A percentile compares a stretch with the other conserved stretches of the same genome.
These are phyloP conservation scores for Tupaia tana DNA, from an alignment of 2,113 vertebrate genomes.

Conservation along the genomic window DNA sequence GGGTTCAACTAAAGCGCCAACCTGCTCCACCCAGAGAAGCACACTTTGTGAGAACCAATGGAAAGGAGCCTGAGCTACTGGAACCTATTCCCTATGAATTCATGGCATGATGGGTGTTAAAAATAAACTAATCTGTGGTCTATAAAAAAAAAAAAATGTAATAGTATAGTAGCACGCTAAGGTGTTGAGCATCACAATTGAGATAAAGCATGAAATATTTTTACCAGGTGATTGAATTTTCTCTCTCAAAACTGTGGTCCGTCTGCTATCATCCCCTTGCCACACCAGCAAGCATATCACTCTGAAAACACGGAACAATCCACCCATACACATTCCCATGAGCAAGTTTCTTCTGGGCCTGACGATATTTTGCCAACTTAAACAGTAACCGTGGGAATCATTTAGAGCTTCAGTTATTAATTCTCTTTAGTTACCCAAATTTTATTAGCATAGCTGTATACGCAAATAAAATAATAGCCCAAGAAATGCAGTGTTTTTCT, in stretches of 20 bases:
- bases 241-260: constrained; percentile 4
- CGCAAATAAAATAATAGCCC: constrained; percentile 66
- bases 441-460: constrained; percentile 55
- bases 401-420: constrained; percentile 68
- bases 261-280: constrained; percentile 28
- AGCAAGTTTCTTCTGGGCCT: constrained; percentile 33
- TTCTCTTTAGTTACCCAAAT: constrained; percentile 62
- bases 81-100: too few relatives aligned
- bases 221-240: background rate
- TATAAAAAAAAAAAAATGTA: too few relatives aligned
- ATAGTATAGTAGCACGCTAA: background rate
- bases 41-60: too few relatives aligned
- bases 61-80: too few relatives aligned
- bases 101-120: too few relatives aligned
- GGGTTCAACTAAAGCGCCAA: too few relatives aligned
- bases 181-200: background rate
- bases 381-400: constrained; percentile 35
- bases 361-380: constrained; percentile 63
- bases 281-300: background rate
- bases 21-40: too few relatives aligned
- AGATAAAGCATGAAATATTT: constrained; percentile 29
- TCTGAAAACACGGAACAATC: constrained; percentile 37
- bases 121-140: too few relatives aligned
- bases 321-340: background rate
- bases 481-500: constrained; percentile 66